Evolutionary conservation across 2,113 vertebrate genomes (phyloP).

Genomic region (Albula glossodonta): DNA sequence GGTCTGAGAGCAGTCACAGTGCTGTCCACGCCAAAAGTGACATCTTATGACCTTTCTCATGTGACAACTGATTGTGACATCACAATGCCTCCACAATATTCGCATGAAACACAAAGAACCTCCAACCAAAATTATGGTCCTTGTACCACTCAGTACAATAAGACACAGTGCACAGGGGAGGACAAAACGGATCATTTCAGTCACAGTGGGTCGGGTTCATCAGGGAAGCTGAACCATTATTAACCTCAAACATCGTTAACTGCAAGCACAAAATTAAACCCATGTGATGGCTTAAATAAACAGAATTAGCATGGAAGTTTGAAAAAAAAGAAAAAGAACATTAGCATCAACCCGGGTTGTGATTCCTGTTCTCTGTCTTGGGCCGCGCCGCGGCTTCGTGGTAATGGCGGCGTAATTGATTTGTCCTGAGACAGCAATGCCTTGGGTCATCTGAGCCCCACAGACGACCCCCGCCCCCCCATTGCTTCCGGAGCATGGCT

Average conservation of each 20-base stretch:
- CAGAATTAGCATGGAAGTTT: constrained; percentile 63
- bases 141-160: too few species aligned
- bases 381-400: constrained; percentile 60
- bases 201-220: constrained; percentile 56
- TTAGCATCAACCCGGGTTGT: constrained; percentile 69
- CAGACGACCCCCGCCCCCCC: constrained; percentile 26
- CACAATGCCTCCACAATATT: too few species aligned
- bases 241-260: constrained; percentile 61
- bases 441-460: constrained; percentile 49
- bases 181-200: too few species aligned
- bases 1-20: not conserved
- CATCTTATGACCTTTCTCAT: too few species aligned
- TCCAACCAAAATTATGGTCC: too few species aligned
- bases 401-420: constrained; percentile 74
- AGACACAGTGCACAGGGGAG: too few species aligned
- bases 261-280: constrained; percentile 69
- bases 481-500: constrained; percentile 47
- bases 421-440: constrained; percentile 68
- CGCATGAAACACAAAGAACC: too few species aligned
- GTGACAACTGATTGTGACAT: too few species aligned
- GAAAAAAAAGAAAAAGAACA: constrained; percentile 41
- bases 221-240: constrained; percentile 64
- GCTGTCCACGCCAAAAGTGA: too few species aligned
- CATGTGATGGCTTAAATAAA: constrained; percentile 70
- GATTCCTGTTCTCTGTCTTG: constrained; percentile 72